Evolutionary conservation across 2,797 vertebrate genomes (phyloP).

Genomic region (Apodemus agrarius): DNA sequence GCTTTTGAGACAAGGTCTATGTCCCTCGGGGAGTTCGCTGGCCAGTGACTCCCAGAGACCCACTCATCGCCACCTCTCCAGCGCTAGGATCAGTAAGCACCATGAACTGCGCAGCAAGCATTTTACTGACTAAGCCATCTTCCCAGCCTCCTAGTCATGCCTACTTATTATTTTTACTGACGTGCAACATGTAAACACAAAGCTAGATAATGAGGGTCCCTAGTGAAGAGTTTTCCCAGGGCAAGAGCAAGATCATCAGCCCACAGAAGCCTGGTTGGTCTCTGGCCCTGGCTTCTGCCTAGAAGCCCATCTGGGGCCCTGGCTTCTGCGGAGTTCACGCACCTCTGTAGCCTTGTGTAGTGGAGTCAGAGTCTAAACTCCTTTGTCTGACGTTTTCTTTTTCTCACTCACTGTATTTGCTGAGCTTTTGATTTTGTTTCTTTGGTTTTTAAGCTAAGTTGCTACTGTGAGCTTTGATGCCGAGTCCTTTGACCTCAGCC

Average conservation of each 20-base stretch:
- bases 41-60: background rate
- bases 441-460: background rate
- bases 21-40: background rate
- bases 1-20: background rate
- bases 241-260: accelerated
- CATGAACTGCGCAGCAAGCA: background rate
- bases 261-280: accelerated
- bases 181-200: background rate
- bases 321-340: background rate
- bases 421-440: background rate
- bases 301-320: accelerated
- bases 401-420: background rate
- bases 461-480: background rate
- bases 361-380: background rate
- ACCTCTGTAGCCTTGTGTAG: background rate
- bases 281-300: background rate
- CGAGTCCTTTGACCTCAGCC: background rate
- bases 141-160: background rate
- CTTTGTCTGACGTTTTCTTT: background rate
- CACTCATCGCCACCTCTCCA: background rate
- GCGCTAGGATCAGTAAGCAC: background rate
- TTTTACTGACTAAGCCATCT: background rate
- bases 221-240: background rate
- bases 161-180: background rate
- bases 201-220: accelerated